Conservation (phyloP, 2,797 vertebrate species). For the Pagetopsis macropterus region DNA sequence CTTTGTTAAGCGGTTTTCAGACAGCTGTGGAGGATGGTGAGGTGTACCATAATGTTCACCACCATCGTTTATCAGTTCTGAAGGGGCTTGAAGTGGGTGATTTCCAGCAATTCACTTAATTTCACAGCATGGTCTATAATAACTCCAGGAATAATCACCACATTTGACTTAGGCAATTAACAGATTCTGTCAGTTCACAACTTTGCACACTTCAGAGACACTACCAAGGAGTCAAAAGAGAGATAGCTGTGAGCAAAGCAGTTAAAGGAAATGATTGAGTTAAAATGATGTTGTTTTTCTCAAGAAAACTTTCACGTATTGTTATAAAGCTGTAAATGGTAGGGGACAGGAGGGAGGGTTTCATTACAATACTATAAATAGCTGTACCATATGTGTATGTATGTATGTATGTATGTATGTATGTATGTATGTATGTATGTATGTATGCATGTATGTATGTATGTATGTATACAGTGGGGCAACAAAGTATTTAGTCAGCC, state of each 20-base stretch:
- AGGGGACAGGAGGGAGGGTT: too few species aligned
- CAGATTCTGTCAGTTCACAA: slow-evolving; percentile 21
- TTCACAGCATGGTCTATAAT: slow-evolving; percentile 10
- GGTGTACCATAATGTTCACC: slow-evolving; percentile 5
- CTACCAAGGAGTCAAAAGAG: neutral
- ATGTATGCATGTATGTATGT: too few species aligned
- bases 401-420: too few species aligned
- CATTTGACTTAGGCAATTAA: slow-evolving; percentile 26
- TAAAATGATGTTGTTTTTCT: slow-evolving; percentile 1
- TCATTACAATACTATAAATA: too few species aligned
- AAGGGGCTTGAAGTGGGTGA: slow-evolving; percentile 7
- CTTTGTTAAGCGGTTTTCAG: neutral
- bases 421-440: too few species aligned
- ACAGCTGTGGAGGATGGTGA: slow-evolving; percentile 17
- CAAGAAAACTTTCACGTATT: neutral
- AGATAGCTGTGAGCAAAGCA: neutral
- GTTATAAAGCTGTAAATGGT: neutral
- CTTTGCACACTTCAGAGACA: slow-evolving; percentile 5
- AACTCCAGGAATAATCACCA: slow-evolving; percentile 16
- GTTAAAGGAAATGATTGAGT: slow-evolving; percentile 4
- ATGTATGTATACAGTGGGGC: too few species aligned
- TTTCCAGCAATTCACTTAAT: slow-evolving; percentile 19
- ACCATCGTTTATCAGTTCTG: slow-evolving; percentile 10
- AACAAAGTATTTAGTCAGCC: too few species aligned
- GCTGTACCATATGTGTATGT: too few species aligned